Evolutionary conservation across 2,888 invertebrate species (phyloP).

Genomic region (Taenaris catops): DNA sequence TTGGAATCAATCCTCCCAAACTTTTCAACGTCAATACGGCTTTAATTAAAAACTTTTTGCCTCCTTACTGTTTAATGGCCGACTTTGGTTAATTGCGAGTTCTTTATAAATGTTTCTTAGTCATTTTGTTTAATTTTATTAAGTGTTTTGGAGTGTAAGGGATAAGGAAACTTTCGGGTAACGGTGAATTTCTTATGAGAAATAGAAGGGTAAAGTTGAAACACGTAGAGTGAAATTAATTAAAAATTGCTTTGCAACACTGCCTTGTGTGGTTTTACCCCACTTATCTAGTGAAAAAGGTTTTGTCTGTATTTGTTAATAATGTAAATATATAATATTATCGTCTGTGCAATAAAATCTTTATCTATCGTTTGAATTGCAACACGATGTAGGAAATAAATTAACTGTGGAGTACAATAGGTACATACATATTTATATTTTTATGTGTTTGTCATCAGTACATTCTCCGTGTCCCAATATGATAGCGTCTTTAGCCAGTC

Average conservation of each 20-base stretch:
- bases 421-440: no score
- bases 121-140: constrained; percentile 29
- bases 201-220: constrained; percentile 8
- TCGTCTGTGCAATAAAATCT: no score
- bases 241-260: constrained; percentile 6
- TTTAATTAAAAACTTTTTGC: constrained; percentile 35
- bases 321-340: no score
- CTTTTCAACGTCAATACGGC: constrained; percentile 29
- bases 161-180: constrained; percentile 6
- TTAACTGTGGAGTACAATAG: no score
- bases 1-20: constrained; percentile 29
- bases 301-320: no score
- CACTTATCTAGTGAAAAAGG: no score
- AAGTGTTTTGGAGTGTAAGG: constrained; percentile 20
- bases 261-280: no score
- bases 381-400: no score
- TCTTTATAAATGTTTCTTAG: constrained; percentile 27
- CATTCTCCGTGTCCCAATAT: no score
- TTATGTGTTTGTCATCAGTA: no score
- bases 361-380: no score
- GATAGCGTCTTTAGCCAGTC: no score
- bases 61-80: constrained; percentile 28
- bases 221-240: constrained; percentile 4
- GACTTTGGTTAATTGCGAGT: constrained; percentile 31
- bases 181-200: constrained; percentile 6